These are phyloP conservation scores for Acanthosepion lycidas DNA, from an alignment of 2,888 invertebrate genomes.

Conservation along the genomic window DNA sequence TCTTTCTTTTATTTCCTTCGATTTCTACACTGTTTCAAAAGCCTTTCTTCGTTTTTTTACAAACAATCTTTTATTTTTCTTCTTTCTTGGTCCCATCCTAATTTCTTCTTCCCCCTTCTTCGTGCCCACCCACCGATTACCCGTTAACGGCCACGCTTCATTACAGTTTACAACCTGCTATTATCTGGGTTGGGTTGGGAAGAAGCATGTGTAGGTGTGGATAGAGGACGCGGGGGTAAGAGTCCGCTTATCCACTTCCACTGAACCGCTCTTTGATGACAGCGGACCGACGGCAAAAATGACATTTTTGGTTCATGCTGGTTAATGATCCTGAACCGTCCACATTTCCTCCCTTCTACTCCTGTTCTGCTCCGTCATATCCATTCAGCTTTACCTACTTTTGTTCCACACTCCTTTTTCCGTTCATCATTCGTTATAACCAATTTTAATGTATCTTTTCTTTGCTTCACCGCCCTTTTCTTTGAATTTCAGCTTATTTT, in stretches of 20 bases:
- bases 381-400: background rate
- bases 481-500: background rate
- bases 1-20: background rate
- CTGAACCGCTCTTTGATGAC: background rate
- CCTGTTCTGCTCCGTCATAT: background rate
- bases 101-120: background rate
- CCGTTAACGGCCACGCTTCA: background rate
- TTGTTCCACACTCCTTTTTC: background rate
- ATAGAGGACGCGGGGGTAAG: background rate
- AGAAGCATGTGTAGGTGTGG: background rate
- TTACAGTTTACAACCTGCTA: slow-evolving; percentile 7
- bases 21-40: background rate
- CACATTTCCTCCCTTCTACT: background rate
- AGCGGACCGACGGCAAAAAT: background rate
- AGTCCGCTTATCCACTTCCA: background rate
- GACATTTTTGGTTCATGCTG: slow-evolving; percentile 22
- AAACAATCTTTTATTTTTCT: background rate
- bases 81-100: background rate
- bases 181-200: background rate
- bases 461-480: background rate
- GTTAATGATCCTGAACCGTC: background rate
- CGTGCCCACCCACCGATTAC: background rate
- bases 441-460: background rate
- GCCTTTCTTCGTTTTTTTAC: too few species aligned
- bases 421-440: background rate